phyloP scores from a whole-genome alignment of 53 echinoderm and acorn worm genomes.

The Crossaster papposus region DNA sequence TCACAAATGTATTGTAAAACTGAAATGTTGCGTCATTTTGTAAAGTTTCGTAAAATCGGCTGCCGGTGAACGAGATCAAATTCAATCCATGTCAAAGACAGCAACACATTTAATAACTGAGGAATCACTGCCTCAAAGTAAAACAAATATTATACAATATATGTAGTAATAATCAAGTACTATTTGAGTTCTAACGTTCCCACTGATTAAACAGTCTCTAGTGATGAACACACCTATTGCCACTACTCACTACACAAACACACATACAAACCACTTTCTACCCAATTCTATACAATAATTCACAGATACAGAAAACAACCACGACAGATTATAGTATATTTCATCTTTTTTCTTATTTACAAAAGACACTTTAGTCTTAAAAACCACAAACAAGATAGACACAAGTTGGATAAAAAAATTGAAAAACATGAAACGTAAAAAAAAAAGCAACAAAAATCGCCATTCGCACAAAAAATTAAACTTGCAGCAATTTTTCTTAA shows the following conservation, averaged over 20 bases:
- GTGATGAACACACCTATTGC: conserved; percentile 49
- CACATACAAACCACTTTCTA: background rate
- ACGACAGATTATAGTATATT: conserved; percentile 46
- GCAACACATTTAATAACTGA: too few species aligned
- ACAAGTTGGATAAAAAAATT: conserved; percentile 19
- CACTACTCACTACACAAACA: conserved; percentile 6
- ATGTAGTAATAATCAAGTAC: conserved; percentile 20
- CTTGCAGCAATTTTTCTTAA: conserved; percentile 12
- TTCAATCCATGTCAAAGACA: too few species aligned
- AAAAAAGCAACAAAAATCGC: background rate
- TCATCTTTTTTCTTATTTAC: conserved; percentile 56
- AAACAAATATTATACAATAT: background rate
- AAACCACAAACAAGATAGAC: conserved; percentile 16
- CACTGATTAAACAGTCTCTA: background rate
- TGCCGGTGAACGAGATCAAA: background rate
- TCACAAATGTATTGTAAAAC: background rate
- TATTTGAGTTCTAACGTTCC: background rate
- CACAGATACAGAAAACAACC: conserved; percentile 3
- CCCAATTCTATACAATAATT: conserved; percentile 47
- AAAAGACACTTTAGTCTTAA: conserved; percentile 52
- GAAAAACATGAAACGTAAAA: background rate
- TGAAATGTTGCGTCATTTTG: too few species aligned
- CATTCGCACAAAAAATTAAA: background rate
- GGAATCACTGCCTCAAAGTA: background rate
- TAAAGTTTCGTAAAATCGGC: too few species aligned